Conservation (phyloP, 2,113 vertebrate genomes). For the Hylia prasina region DNA sequence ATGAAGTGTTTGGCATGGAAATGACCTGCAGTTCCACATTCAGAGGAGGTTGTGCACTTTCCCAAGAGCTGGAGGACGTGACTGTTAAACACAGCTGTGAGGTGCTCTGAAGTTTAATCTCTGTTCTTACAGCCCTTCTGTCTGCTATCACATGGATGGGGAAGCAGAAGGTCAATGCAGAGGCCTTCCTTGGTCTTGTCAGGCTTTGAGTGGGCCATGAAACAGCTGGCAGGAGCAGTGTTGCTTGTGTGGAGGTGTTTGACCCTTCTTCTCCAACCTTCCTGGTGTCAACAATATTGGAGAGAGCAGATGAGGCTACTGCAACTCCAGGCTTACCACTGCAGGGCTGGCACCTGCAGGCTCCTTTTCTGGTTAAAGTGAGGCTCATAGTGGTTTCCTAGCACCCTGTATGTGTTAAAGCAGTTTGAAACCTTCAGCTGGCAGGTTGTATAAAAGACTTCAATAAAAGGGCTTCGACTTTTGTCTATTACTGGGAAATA, state of each 20-base stretch:
- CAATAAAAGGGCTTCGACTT: neutral
- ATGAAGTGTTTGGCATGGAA: neutral
- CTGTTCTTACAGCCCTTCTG: neutral
- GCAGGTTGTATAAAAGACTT: neutral
- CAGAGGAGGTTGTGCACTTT: neutral
- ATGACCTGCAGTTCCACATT: neutral
- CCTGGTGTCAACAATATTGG: neutral
- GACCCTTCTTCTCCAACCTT: neutral
- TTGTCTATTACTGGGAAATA: neutral
- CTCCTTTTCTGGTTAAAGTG: neutral
- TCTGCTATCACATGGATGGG: neutral
- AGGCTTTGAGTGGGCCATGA: neutral
- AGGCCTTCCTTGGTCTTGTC: neutral
- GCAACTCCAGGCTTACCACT: neutral
- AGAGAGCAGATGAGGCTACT: neutral
- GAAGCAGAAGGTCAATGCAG: neutral
- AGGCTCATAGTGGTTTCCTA: neutral
- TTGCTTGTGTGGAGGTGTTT: neutral
- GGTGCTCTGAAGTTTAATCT: neutral
- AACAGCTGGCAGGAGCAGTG: neutral
- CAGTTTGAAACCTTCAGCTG: neutral
- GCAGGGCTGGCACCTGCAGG: neutral
- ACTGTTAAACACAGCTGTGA: neutral
- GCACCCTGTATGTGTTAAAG: neutral
- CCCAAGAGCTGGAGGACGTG: neutral